Base-by-base conservation (phyloP, 2,113 vertebrate species). In the Maccullochella peelii region DNA sequence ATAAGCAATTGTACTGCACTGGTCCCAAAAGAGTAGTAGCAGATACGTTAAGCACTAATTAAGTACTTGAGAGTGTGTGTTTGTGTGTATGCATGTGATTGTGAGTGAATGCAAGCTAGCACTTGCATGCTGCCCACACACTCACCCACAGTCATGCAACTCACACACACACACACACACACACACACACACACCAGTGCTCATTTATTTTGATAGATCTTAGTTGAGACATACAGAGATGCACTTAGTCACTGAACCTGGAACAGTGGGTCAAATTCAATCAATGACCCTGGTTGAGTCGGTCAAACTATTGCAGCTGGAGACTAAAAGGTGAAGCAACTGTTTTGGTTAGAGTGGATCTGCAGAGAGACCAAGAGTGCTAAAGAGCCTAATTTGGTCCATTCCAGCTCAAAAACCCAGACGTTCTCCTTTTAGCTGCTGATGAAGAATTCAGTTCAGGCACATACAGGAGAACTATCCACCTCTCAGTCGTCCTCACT, bases 401-500 rank as follows among this genome's bases (percentile, higher is more conserved):
- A 69, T 14, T 71, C 49, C 38, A 27, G 23, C 67, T 49, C 12
- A 42, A 72, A 74, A 79, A 57, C 47, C 4, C n/a, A 68, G 42
- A 70, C 44, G 12, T 66, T 67, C 30, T 70, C 67, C 40, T 79
- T 73, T 83, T 18, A 82, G 14, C 40, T 62, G 27, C 42, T 67
- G 36, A 78, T 87, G 47, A 85, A 76, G 70, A 86, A 85, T 80
- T 89, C 66, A 65, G 50, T 68, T 86, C 49, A 79, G 59, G 36
- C 76, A 68, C 59, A 69, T 11, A 67, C 9, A 66, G 44, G 30
- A 58, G 71, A 85, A 82, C 73, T 69, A 59, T 82, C 77, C 61
- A 59, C 65, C 69, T 79, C 66, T 76, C 47, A n/a, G 74, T 68
- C 23, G 4, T 75, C 69, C 70, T 86, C 73, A 66, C 86, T 91